These are phyloP conservation scores for Malurus melanocephalus DNA, from an alignment of 2,113 vertebrate species.

Conservation along the genomic window DNA sequence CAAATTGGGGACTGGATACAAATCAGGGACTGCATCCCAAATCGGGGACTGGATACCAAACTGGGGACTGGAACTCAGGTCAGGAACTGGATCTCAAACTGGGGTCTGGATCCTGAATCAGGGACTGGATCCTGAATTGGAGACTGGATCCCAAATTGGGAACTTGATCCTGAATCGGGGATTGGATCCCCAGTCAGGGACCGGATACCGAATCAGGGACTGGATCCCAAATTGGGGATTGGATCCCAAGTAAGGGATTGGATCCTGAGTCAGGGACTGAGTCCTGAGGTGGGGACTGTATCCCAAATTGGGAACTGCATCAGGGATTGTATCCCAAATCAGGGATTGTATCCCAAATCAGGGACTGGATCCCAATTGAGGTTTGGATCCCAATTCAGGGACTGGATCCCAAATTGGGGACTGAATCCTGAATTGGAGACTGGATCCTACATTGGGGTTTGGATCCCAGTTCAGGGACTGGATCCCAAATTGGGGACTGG, in stretches of 20 bases:
- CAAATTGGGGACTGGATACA: accelerated
- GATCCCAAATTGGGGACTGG: accelerated
- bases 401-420: too few species aligned
- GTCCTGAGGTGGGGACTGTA: too few species aligned
- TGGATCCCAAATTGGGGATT: accelerated
- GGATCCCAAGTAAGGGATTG: accelerated
- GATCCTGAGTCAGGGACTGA: too few species aligned
- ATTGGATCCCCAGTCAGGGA: neutral
- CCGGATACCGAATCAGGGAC: accelerated
- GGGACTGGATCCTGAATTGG: accelerated
- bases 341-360: too few species aligned
- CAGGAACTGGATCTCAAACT: too few species aligned
- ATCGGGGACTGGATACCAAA: neutral
- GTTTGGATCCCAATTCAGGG: too few species aligned
- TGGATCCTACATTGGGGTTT: too few species aligned
- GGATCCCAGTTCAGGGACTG: neutral
- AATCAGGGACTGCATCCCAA: accelerated
- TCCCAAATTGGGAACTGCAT: too few species aligned
- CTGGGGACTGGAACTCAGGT: too few species aligned
- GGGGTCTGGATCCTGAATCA: accelerated
- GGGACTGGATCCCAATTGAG: too few species aligned
- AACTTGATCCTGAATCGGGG: neutral
- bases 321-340: too few species aligned
- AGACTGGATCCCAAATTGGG: neutral
- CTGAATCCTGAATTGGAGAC: too few species aligned